A percentile compares a stretch with the other conserved stretches of the same genome.
Evolutionary conservation across 2,113 vertebrate genomes (phyloP).

Genomic region (Alaudala cheleensis): DNA sequence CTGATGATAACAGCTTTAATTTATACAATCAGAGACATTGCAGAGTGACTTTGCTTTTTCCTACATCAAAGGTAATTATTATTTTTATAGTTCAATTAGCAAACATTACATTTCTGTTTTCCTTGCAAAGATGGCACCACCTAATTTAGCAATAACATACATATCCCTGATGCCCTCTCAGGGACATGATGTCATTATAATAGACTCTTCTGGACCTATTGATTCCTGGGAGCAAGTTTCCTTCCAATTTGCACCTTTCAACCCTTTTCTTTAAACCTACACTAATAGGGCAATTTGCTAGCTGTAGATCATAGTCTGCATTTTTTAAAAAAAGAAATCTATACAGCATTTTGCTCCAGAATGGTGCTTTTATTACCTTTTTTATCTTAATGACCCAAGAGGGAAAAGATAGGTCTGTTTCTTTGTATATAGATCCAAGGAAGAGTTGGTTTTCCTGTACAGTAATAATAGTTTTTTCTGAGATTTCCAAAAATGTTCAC

Average conservation of each 20-base stretch:
- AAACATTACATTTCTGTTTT: conserved; percentile 73
- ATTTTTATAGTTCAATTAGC: conserved; percentile 78
- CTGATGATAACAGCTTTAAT: conserved; percentile 67
- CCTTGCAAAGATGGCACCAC: conserved; percentile 47
- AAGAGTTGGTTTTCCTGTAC: background rate
- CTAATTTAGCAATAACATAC: conserved; percentile 64
- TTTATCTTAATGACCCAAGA: background rate
- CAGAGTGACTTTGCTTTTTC: conserved; percentile 63
- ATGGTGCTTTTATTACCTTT: background rate
- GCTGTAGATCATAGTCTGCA: background rate
- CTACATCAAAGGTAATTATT: conserved; percentile 76
- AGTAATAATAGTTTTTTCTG: background rate
- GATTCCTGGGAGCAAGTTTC: conserved; percentile 44
- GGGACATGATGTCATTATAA: conserved; percentile 57
- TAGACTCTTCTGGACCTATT: conserved; percentile 60
- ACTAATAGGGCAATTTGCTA: conserved; percentile 15
- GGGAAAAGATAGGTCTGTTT: background rate
- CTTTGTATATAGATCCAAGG: background rate
- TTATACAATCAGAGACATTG: conserved; percentile 65
- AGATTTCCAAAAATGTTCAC: background rate
- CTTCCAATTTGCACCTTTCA: conserved; percentile 40
- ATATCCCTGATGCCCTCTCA: conserved; percentile 49
- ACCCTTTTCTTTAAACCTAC: conserved; percentile 21
- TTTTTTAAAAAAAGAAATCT: background rate
- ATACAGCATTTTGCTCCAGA: background rate